Evolutionary conservation across 2,797 vertebrate genomes (phyloP), one percentile per base, ranked within the genome.

Genomic region (Triplophysa bombifrons): DNA sequence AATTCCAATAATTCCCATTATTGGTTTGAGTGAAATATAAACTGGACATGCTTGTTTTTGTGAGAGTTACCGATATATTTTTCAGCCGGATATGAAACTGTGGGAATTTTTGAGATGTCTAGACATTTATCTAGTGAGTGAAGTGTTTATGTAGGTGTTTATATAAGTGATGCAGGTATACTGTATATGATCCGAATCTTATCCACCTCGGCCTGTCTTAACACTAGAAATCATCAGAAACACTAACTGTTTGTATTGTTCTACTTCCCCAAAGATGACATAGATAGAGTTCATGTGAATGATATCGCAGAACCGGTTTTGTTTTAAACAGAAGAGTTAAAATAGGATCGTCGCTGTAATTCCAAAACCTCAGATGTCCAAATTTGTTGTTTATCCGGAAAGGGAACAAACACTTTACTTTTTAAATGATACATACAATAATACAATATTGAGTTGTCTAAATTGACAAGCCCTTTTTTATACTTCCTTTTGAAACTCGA

Each of bases 231-330:
- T 19, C 44, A 56, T 44, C 19, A 25, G 16, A 34, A 44, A n/a
- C 44, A 30, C 38, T 68, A 14, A 71, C 34, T 65, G 46, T 14
- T 14, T 50, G 19, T 72, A 61, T 84, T 81, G 83, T 84, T 71
- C 81, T 66, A 64, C 53, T 25, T 75, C 17, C 64, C 44, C 3
- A 66, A 68, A 75, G 79, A 76, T 53, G 22, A 20, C 74, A 70
- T 22, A 17, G 66, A 81, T 81, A 66, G 51, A 58, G 60, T 80
- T 87, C 87, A 90, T 92, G 89, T 88, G 90, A 85, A 84, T 73
- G 88, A 66, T 6, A 55, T 20, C 19, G 20, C 53, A n/a, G 6
- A 9, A n/a, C 17, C 16, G 4, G 60, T 65, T 75, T 74, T 65
- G 48, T 44, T 66, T 75, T 66, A 75, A 53, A 53, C 51, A 44